A percentile compares a stretch with the other conserved stretches of the same genome.
Evolutionary conservation across 2,113 vertebrate genomes (phyloP).

Genomic region (Lamprologus sp.): DNA sequence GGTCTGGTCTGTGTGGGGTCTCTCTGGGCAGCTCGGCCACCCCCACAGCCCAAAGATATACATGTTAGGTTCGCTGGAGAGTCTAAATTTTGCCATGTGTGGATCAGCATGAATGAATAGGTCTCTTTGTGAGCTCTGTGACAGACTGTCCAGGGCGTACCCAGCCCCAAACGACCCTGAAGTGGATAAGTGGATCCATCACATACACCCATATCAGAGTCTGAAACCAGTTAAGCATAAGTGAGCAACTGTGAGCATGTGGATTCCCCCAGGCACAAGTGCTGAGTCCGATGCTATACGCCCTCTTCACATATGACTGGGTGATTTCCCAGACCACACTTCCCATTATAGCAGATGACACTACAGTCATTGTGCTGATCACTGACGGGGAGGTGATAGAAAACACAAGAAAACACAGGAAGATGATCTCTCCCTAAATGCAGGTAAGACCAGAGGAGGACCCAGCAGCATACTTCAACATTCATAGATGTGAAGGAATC

Average conservation of each 20-base stretch:
- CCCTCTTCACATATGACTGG: neutral
- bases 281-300: neutral
- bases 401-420: neutral
- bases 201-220: neutral
- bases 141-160: neutral
- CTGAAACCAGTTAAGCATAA: neutral
- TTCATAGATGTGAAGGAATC: neutral
- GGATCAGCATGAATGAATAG: neutral
- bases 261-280: neutral
- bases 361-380: neutral
- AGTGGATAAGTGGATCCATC: neutral
- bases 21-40: neutral
- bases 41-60: neutral
- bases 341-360: neutral
- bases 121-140: neutral
- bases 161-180: neutral
- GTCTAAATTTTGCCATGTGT: neutral
- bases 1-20: neutral
- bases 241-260: neutral
- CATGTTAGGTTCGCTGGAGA: neutral
- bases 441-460: neutral
- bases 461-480: neutral
- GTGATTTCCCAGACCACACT: neutral
- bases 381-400: neutral
- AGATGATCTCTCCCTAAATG: neutral